These are phyloP conservation scores for Pristis pectinata DNA, from an alignment of 2,797 vertebrate genomes.

Conservation along the genomic window DNA sequence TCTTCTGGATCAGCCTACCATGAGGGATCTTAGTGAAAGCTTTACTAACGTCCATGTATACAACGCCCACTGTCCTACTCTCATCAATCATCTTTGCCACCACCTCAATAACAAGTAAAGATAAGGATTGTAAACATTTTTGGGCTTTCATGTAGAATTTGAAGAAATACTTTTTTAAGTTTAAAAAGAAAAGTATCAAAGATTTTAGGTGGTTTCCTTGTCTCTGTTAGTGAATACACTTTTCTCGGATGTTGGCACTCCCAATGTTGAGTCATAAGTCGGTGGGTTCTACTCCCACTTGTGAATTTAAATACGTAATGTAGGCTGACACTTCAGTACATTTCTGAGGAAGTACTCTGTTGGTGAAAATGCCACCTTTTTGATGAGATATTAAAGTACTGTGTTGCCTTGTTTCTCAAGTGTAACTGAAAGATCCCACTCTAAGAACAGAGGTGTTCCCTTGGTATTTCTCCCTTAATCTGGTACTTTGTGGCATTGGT, in stretches of 20 bases:
- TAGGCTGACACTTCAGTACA: neutral
- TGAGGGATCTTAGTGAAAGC: too few species aligned
- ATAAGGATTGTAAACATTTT: neutral
- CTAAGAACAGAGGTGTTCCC: neutral
- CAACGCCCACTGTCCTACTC: too few species aligned
- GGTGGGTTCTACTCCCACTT: neutral
- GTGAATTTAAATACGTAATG: neutral
- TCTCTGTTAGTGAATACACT: neutral
- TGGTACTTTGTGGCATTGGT: neutral
- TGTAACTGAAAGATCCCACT: neutral
- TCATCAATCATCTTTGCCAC: too few species aligned
- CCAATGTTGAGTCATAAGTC: neutral
- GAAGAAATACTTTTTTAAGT: neutral
- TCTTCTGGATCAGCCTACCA: too few species aligned
- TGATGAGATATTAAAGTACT: neutral
- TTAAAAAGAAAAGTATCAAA: neutral
- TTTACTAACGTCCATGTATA: too few species aligned
- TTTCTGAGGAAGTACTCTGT: neutral
- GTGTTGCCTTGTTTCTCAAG: neutral
- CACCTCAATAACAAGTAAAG: too few species aligned
- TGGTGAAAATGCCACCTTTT: neutral
- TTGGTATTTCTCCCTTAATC: neutral
- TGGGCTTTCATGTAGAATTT: neutral
- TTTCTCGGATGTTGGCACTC: neutral
- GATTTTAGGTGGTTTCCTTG: neutral